A percentile compares a stretch with the other conserved stretches of the same genome.
Conservation (phyloP, 2,888 invertebrate genomes). For the Elmis aenea region DNA sequence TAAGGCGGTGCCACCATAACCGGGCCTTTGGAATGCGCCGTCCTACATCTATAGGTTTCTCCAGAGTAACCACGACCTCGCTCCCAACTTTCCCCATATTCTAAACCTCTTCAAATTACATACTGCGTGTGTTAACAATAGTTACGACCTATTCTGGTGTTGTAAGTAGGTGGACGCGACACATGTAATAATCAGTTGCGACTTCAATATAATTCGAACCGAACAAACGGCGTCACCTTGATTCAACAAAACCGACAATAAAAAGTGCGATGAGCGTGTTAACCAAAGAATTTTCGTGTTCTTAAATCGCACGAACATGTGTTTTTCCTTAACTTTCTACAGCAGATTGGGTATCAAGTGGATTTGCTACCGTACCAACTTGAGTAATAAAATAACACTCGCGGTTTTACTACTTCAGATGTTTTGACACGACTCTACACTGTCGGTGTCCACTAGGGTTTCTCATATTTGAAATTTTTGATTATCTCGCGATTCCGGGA, state of each 20-base stretch:
- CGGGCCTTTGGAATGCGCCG: constrained; percentile 19
- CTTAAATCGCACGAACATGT: too few species aligned
- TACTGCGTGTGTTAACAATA: constrained; percentile 25
- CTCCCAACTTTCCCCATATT: constrained; percentile 27
- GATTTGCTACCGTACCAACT: too few species aligned
- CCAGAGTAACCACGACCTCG: constrained; percentile 21
- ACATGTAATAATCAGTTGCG: constrained; percentile 17
- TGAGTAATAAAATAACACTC: too few species aligned
- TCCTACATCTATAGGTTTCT: constrained; percentile 19
- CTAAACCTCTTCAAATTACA: constrained; percentile 27
- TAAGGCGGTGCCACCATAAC: constrained; percentile 16
- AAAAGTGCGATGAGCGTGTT: too few species aligned
- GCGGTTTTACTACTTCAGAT: too few species aligned
- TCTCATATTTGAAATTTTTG: too few species aligned
- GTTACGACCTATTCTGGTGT: constrained; percentile 21
- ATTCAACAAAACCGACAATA: constrained; percentile 7
- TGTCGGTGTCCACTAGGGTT: too few species aligned
- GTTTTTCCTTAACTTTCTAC: too few species aligned
- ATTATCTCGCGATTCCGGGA: too few species aligned
- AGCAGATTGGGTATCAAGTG: too few species aligned
- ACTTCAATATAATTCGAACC: constrained; percentile 12
- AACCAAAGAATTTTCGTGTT: too few species aligned
- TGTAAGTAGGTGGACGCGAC: constrained; percentile 22
- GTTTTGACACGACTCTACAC: too few species aligned
- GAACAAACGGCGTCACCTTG: constrained; percentile 11